A percentile compares a stretch with the other conserved stretches of the same genome.
phyloP scores from a whole-genome alignment of 2,113 vertebrate genomes.

The Melanostigma gelatinosum region DNA sequence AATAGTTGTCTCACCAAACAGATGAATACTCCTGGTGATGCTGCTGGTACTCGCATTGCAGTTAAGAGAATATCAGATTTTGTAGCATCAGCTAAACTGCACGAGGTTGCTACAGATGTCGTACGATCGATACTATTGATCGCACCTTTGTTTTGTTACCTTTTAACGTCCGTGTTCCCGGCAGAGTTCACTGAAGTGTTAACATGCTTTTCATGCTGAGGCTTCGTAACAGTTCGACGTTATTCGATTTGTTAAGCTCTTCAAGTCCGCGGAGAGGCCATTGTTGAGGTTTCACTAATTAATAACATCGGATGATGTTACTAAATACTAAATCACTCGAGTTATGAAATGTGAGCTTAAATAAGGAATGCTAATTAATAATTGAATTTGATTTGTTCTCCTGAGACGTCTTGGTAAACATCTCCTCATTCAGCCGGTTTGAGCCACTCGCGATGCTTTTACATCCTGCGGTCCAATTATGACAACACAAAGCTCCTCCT shows the following conservation, averaged over 20 bases:
- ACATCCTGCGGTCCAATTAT: constrained; percentile 49
- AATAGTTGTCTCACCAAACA: background rate
- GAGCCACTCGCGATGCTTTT: constrained; percentile 54
- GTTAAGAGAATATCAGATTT: background rate
- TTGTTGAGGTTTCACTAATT: constrained; percentile 53
- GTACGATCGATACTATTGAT: background rate
- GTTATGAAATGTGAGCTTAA: background rate
- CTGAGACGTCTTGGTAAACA: too few relatives aligned
- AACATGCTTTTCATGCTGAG: constrained; percentile 15
- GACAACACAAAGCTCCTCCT: constrained; percentile 42
- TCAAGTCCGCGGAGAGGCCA: constrained; percentile 21
- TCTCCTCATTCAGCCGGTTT: constrained; percentile 38
- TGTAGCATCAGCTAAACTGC: background rate
- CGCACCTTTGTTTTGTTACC: background rate
- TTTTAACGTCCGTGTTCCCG: background rate
- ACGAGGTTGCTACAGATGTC: background rate
- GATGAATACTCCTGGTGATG: background rate
- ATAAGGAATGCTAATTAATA: background rate
- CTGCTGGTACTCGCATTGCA: background rate
- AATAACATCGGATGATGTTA: constrained; percentile 8
- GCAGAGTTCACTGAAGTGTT: background rate
- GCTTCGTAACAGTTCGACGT: constrained; percentile 24
- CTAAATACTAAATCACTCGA: too few relatives aligned
- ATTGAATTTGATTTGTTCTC: background rate
- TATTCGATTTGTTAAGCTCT: background rate